phyloP scores from a whole-genome alignment of 2,113 vertebrate species.

The Benitochromis conjunctus region DNA sequence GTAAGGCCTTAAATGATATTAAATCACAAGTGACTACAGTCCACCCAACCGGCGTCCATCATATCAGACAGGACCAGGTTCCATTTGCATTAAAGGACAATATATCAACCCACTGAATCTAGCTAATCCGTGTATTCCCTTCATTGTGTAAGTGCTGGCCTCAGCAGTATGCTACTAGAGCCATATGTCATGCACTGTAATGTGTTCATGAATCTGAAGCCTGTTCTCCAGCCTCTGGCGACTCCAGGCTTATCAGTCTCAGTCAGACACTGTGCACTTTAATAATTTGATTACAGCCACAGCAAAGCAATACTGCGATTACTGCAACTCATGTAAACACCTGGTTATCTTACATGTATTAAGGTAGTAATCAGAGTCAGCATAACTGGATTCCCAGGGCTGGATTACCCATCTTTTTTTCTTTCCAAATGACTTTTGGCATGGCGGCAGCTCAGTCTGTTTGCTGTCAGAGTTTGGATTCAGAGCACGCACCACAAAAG shows the following conservation, averaged over 20 bases:
- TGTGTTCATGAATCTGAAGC: slow-evolving; percentile 17
- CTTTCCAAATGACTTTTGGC: neutral
- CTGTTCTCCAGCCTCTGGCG: neutral
- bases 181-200: neutral
- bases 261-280: slow-evolving; percentile 8
- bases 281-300: slow-evolving; percentile 10
- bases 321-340: neutral
- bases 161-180: slow-evolving; percentile 2
- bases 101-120: neutral
- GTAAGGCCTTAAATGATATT: neutral
- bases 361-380: neutral
- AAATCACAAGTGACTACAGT: neutral
- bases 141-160: neutral
- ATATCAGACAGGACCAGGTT: neutral
- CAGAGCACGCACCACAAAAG: neutral
- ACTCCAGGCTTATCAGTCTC: slow-evolving; percentile 4
- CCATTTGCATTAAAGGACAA: neutral
- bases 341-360: slow-evolving; percentile 9
- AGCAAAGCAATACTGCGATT: neutral
- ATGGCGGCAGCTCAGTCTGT: neutral
- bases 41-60: neutral
- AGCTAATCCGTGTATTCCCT: neutral
- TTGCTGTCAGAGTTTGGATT: neutral
- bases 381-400: neutral
- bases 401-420: neutral